Evolutionary conservation across 92 coral and sea anemone genomes (phyloP).

Genomic region (Umimayanthus kanabou): DNA sequence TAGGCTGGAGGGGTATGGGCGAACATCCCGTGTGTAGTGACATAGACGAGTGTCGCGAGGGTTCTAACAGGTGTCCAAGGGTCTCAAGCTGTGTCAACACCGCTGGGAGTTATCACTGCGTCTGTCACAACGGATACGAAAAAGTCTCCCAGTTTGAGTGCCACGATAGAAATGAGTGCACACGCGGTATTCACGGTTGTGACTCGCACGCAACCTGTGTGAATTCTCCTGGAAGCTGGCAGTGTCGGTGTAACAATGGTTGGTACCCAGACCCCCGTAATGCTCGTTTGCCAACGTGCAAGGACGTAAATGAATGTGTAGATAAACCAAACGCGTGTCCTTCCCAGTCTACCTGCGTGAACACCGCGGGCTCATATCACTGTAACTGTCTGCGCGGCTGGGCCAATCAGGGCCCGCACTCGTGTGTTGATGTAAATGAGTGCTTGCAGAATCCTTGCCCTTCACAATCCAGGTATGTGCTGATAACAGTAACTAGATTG

Average conservation of each 20-base stretch:
- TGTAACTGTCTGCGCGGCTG: conserved; percentile 54
- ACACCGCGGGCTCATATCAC: conserved; percentile 59
- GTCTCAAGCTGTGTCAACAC: conserved; percentile 63
- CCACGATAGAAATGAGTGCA: conserved; percentile 71
- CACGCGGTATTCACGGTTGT: conserved; percentile 70
- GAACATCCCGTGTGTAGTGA: conserved; percentile 53
- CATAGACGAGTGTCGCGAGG: conserved; percentile 52
- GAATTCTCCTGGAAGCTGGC: conserved; percentile 49
- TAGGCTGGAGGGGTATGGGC: conserved; percentile 58
- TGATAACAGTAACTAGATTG: no score
- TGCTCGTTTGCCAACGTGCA: conserved; percentile 52
- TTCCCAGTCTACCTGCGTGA: conserved; percentile 44
- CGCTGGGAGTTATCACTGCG: conserved; percentile 62
- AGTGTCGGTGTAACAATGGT: conserved; percentile 53
- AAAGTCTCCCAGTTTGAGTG: conserved; percentile 58
- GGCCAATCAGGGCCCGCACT: conserved; percentile 45
- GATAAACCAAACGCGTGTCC: conserved; percentile 60
- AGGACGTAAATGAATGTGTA: conserved; percentile 52
- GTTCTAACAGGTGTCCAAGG: conserved; percentile 56
- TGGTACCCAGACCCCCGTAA: conserved; percentile 66
- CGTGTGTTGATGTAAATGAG: conserved; percentile 49
- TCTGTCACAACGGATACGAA: conserved; percentile 59
- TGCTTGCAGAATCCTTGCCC: conserved; percentile 51
- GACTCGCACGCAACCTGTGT: conserved; percentile 52
- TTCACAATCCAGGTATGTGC: conserved; percentile 32